A percentile compares a stretch with the other conserved stretches of the same genome.
These are phyloP conservation scores for Ceratosolen solmsi DNA, from an alignment of 1,140 invertebrate genomes.

Conservation along the genomic window DNA sequence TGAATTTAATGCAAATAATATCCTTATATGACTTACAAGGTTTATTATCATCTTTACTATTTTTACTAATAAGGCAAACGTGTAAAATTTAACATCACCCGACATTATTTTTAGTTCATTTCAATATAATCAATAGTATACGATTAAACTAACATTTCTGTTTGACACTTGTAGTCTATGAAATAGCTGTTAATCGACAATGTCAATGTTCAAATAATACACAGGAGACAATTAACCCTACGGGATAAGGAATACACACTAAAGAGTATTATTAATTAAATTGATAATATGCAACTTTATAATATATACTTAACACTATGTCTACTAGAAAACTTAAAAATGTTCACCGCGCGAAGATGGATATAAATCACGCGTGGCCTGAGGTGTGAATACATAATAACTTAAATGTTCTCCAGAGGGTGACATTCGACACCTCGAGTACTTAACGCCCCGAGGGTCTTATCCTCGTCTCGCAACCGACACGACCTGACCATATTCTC, in stretches of 20 bases:
- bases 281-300: too few relatives aligned
- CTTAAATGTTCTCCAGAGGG: conserved; percentile 55
- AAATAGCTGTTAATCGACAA: neutral
- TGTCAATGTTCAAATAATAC: neutral
- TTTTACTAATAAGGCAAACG: too few relatives aligned
- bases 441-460: conserved; percentile 52
- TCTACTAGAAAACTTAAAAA: conserved; percentile 42
- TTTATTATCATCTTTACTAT: too few relatives aligned
- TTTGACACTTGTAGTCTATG: too few relatives aligned
- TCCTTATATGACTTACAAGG: too few relatives aligned
- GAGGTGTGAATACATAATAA: conserved; percentile 55
- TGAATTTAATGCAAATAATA: too few relatives aligned
- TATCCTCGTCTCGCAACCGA: conserved; percentile 43
- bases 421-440: conserved; percentile 58
- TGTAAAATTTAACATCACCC: too few relatives aligned
- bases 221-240: neutral
- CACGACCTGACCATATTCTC: conserved; percentile 39
- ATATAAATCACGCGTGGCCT: conserved; percentile 45
- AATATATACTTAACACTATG: neutral
- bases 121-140: too few relatives aligned
- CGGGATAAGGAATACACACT: conserved; percentile 27
- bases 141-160: too few relatives aligned
- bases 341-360: neutral
- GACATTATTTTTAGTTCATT: too few relatives aligned
- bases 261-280: conserved; percentile 24